phyloP scores from a whole-genome alignment of 2,888 invertebrate genomes.

The Mechanitis mazaeus region DNA sequence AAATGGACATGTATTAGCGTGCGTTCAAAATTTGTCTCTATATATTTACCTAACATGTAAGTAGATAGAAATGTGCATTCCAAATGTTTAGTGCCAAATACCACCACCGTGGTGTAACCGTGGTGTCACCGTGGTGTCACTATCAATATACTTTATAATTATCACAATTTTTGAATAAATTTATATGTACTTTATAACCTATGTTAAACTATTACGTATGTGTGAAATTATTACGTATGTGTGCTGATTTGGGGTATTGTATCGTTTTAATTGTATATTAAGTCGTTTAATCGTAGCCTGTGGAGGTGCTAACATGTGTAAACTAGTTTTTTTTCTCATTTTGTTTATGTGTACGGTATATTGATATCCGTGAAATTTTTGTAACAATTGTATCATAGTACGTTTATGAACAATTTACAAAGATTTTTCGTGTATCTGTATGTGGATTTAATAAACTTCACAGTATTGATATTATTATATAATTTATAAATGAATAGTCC shows the following conservation, averaged over 20 bases:
- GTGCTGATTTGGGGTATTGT: conserved; percentile 53
- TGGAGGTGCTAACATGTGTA: conserved; percentile 67
- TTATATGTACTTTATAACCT: conserved; percentile 33
- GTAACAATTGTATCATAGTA: conserved; percentile 14
- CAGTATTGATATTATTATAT: conserved; percentile 75
- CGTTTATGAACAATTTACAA: conserved; percentile 18
- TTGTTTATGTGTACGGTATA: conserved; percentile 48
- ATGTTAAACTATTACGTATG: conserved; percentile 33
- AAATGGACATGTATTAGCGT: conserved; percentile 33
- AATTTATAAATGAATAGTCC: conserved; percentile 75
- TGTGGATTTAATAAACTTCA: conserved; percentile 64
- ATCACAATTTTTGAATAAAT: conserved; percentile 60
- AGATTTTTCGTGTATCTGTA: conserved; percentile 29
- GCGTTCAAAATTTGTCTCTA: conserved; percentile 41
- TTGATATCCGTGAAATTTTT: conserved; percentile 35
- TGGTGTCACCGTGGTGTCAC: conserved; percentile 40
- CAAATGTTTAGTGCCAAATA: conserved; percentile 75
- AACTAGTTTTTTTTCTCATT: conserved; percentile 48
- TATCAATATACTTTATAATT: conserved; percentile 46
- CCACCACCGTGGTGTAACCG: conserved; percentile 47
- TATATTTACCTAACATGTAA: conserved; percentile 45
- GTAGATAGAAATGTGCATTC: conserved; percentile 68
- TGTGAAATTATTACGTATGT: conserved; percentile 30
- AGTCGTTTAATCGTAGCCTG: conserved; percentile 47
- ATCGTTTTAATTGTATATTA: conserved; percentile 46